A percentile compares a stretch with the other conserved stretches of the same genome.
These are phyloP conservation scores for Sipunculus nudus DNA, from an alignment of 2,888 invertebrate genomes.

Conservation along the genomic window DNA sequence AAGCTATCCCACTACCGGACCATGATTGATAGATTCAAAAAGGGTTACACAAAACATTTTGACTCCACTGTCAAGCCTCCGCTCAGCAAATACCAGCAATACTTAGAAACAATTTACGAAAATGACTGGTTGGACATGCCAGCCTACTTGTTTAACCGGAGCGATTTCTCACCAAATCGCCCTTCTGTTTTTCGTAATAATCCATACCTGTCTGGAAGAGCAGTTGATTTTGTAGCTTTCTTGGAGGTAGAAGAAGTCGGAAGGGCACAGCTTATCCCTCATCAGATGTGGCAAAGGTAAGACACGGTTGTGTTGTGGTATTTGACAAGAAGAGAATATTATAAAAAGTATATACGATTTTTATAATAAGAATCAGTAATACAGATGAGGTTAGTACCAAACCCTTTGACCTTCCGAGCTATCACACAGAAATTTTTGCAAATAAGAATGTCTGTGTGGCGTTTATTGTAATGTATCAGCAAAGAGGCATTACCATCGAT, in stretches of 20 bases:
- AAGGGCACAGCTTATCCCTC: constrained; percentile 28
- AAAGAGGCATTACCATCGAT: too few relatives aligned
- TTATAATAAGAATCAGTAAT: too few relatives aligned
- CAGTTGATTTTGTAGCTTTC: constrained; percentile 37
- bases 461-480: too few relatives aligned
- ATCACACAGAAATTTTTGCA: too few relatives aligned
- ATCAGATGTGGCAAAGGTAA: constrained; percentile 40
- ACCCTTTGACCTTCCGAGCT: too few relatives aligned
- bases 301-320: too few relatives aligned
- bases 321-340: too few relatives aligned
- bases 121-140: constrained; percentile 59
- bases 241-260: constrained; percentile 42
- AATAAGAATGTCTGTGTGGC: too few relatives aligned
- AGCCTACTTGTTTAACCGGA: constrained; percentile 33
- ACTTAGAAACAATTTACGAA: constrained; percentile 47
- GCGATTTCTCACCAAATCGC: constrained; percentile 10
- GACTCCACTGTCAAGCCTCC: constrained; percentile 14
- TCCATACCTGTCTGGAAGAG: constrained; percentile 22
- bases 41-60: constrained; percentile 16
- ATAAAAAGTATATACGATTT: too few relatives aligned
- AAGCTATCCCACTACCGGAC: constrained; percentile 14
- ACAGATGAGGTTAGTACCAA: too few relatives aligned
- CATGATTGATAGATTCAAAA: constrained; percentile 18
- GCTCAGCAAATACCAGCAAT: constrained; percentile 41
- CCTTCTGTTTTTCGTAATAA: constrained; percentile 1